phyloP scores from a whole-genome alignment of 2,888 invertebrate species.

The Osmoderma eremita region DNA sequence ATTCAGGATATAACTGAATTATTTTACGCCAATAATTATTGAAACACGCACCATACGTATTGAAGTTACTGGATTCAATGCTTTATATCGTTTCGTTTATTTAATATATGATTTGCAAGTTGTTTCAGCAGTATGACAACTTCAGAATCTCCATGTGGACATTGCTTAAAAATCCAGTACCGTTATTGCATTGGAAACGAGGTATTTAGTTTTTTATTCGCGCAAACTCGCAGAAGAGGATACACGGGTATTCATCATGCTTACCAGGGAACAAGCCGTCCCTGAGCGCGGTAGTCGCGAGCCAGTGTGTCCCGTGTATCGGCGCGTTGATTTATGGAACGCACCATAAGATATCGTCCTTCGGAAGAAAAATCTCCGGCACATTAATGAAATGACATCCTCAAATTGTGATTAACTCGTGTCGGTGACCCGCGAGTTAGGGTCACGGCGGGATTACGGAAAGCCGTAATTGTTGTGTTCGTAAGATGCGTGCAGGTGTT shows the following conservation, averaged over 20 bases:
- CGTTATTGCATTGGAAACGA: not conserved
- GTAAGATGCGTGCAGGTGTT: slow-evolving; percentile 11
- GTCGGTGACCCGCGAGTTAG: slow-evolving; percentile 24
- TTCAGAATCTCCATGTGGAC: too few relatives aligned
- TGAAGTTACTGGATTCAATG: too few relatives aligned
- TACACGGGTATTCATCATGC: slow-evolving; percentile 10
- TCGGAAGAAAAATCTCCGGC: slow-evolving; percentile 58
- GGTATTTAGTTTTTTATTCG: not conserved
- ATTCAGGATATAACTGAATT: too few relatives aligned
- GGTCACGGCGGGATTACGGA: slow-evolving; percentile 21
- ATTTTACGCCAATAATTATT: too few relatives aligned
- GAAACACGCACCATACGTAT: too few relatives aligned
- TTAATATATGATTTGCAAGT: too few relatives aligned
- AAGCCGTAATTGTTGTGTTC: slow-evolving; percentile 5
- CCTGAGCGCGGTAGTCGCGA: slow-evolving; percentile 7
- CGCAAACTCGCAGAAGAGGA: not conserved
- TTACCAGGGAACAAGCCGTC: slow-evolving; percentile 3
- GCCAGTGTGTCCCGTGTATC: not conserved
- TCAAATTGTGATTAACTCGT: slow-evolving; percentile 39
- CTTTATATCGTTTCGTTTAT: too few relatives aligned
- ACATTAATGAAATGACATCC: slow-evolving; percentile 54
- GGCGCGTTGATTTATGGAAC: slow-evolving; percentile 11
- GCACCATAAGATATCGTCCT: slow-evolving; percentile 9
- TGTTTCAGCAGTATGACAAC: too few relatives aligned
- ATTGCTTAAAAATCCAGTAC: not conserved